A percentile compares a stretch with the other conserved stretches of the same genome.
Conservation (phyloP, 2,113 vertebrate species). For the Salvelinus alpinus region DNA sequence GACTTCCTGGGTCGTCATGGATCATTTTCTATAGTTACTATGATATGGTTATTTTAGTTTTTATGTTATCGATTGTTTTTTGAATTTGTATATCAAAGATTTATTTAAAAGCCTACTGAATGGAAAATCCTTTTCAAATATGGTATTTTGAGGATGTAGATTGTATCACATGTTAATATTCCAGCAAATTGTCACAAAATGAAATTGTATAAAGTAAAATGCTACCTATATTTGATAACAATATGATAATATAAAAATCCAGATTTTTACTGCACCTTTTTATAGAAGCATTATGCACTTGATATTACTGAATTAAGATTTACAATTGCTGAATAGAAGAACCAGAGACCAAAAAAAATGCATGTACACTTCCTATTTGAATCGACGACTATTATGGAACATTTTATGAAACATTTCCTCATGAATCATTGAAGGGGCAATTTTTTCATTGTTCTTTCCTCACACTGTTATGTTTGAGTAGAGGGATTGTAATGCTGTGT, state of each 20-base stretch:
- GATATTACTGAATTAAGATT: conserved; percentile 20
- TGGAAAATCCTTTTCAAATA: conserved; percentile 34
- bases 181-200: conserved; percentile 50
- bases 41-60: conserved; percentile 13
- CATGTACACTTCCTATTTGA: conserved; percentile 31
- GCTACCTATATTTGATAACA: conserved; percentile 60
- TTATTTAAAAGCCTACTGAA: conserved; percentile 26
- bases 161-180: conserved; percentile 49
- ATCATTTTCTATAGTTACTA: conserved; percentile 52
- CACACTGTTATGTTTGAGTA: conserved; percentile 25
- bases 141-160: conserved; percentile 49
- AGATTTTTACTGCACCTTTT: conserved; percentile 56
- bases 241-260: conserved; percentile 37
- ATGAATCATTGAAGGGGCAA: conserved; percentile 31
- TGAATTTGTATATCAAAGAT: conserved; percentile 43
- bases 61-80: conserved; percentile 28
- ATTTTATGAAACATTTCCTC: not conserved
- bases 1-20: conserved; percentile 52
- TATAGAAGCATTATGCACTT: conserved; percentile 55
- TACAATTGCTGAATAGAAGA: conserved; percentile 26
- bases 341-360: conserved; percentile 15
- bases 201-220: conserved; percentile 39
- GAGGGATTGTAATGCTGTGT: conserved; percentile 41
- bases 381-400: conserved; percentile 19
- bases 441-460: conserved; percentile 34